phyloP scores from a whole-genome alignment of 2,113 vertebrate genomes.

The Athene noctua region DNA sequence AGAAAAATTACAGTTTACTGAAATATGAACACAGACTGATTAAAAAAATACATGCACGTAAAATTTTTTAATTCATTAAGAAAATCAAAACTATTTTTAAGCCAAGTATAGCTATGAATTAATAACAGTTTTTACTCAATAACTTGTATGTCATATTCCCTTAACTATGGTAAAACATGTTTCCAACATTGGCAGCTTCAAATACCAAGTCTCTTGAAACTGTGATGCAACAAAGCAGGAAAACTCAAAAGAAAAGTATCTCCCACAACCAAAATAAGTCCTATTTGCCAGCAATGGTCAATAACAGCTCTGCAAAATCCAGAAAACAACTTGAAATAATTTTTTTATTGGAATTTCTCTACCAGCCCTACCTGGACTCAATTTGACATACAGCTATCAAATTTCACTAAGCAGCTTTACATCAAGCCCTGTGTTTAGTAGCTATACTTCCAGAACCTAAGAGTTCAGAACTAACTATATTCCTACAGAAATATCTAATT shows the following conservation, averaged over 20 bases:
- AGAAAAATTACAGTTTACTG: slow-evolving; percentile 31
- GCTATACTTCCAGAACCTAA: neutral
- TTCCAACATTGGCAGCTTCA: neutral
- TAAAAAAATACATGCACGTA: neutral
- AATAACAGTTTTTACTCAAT: neutral
- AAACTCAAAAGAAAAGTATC: neutral
- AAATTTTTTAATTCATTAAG: neutral
- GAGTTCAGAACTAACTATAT: neutral
- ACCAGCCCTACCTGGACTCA: neutral
- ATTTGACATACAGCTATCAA: neutral
- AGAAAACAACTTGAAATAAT: neutral
- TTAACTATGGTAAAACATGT: neutral
- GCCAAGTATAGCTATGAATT: neutral
- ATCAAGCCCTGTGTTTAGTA: neutral
- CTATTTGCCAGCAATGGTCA: neutral
- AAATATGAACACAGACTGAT: neutral
- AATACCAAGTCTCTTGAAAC: neutral
- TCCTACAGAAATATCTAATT: neutral
- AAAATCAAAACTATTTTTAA: neutral
- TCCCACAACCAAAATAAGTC: neutral
- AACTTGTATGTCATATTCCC: neutral
- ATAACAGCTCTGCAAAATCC: neutral
- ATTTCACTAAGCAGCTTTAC: neutral
- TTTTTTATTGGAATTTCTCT: neutral
- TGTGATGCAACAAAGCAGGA: neutral